Evolutionary conservation across 2,113 vertebrate genomes (phyloP).

Genomic region (Dendropsophus ebraccatus): DNA sequence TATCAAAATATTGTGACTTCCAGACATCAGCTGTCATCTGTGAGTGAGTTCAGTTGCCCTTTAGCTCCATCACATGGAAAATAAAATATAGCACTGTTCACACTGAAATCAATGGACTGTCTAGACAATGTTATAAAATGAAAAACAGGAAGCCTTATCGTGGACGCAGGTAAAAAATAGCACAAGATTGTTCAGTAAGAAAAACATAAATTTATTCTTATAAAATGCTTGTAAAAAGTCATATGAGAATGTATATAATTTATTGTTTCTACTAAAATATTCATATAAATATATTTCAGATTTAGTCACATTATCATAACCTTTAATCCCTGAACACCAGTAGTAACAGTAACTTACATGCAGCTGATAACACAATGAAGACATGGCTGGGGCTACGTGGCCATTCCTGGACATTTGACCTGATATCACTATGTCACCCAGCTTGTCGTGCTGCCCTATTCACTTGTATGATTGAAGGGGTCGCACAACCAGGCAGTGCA

Average conservation of each 20-base stretch:
- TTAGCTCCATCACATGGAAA: background rate
- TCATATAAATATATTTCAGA: background rate
- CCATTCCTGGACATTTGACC: too few species aligned
- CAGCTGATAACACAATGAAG: background rate
- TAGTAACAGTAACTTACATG: background rate
- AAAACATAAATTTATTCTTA: background rate
- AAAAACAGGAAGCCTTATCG: background rate
- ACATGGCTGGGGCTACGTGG: too few species aligned
- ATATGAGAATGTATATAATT: background rate
- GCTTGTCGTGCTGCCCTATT: too few species aligned
- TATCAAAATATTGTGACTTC: background rate
- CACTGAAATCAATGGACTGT: too few species aligned
- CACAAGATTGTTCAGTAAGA: background rate
- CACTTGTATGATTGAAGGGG: too few species aligned
- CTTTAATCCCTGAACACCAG: background rate
- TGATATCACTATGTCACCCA: too few species aligned
- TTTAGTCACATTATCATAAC: background rate
- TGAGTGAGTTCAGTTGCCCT: too few species aligned
- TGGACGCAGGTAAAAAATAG: background rate
- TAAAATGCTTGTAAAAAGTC: background rate
- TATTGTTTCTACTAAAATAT: background rate
- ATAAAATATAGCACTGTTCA: background rate
- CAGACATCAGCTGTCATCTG: background rate
- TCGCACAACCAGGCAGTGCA: too few species aligned
- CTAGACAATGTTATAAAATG: too few species aligned